phyloP scores from a whole-genome alignment of 2,888 invertebrate genomes.

The Macrophya alboannulata region DNA sequence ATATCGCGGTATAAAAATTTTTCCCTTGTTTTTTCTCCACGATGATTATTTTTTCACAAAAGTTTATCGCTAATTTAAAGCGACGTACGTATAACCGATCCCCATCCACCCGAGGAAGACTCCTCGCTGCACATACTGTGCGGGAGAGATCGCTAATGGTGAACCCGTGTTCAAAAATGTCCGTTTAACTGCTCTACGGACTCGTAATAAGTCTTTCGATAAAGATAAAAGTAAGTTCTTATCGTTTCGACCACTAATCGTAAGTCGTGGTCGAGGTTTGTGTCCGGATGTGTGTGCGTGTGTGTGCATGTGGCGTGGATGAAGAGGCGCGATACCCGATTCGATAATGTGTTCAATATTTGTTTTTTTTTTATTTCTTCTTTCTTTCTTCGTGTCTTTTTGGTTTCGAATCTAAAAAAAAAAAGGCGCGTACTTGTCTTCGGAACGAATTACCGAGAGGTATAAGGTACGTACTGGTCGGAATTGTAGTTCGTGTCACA shows the following conservation, averaged over 20 bases:
- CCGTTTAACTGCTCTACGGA: slow-evolving; percentile 28
- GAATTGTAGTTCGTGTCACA: slow-evolving; percentile 35
- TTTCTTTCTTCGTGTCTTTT: no score
- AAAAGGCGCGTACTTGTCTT: neutral
- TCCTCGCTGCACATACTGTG: neutral
- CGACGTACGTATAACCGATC: neutral
- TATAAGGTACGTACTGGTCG: neutral
- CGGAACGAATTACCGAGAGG: neutral
- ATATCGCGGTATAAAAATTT: neutral
- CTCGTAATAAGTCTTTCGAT: slow-evolving; percentile 49
- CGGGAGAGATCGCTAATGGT: slow-evolving; percentile 74
- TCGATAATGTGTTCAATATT: neutral
- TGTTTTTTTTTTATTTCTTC: neutral
- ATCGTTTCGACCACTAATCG: slow-evolving; percentile 39
- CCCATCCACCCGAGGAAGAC: neutral
- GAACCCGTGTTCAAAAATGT: slow-evolving; percentile 76
- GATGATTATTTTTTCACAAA: slow-evolving; percentile 5
- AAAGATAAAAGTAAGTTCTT: slow-evolving; percentile 37
- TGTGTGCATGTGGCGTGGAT: neutral
- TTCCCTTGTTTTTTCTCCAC: neutral
- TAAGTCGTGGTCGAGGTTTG: slow-evolving; percentile 12
- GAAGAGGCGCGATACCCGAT: slow-evolving; percentile 3
- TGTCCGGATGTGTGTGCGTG: neutral
- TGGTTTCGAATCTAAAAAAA: neutral
- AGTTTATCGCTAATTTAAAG: slow-evolving; percentile 47